Evolutionary conservation across 1,140 invertebrate genomes (phyloP), one percentile per base, ranked within the genome.

Genomic region (Ganaspis sp.): DNA sequence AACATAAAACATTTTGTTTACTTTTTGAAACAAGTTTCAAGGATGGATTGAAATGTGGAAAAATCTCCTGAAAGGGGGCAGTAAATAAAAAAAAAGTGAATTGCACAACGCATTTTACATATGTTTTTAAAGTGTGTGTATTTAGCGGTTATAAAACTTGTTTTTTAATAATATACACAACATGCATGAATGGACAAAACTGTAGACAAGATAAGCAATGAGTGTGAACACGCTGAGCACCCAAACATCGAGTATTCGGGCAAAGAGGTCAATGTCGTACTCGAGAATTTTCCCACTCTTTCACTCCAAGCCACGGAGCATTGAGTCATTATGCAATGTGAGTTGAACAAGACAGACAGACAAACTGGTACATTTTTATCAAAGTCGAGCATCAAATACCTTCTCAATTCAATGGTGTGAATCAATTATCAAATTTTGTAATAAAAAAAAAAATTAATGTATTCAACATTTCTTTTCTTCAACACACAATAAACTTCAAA

Each of bases 231-330:
- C 11, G 58, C n/a, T 26, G 58, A 64, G 23, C 26, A 26, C 58
- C 58, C 58, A 34, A 64, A 64, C 58, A 64, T 26, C 11, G 29
- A 64, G 11, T 26, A 64, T 64, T 64, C 58, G 58, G 29, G 23
- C 58, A 64, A 64, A 34, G 58, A 64, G 58, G 58, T 64, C 58
- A 64, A 64, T 64, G 58, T 64, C 58, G 58, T n/a, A 64, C 26
- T 15, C 23, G 15, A 64, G 54, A 58, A 26, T 58, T 58, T 58
- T 58, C 54, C 19, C 54, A 23, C 19, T 58, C 21, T 17, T 58
- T 58, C 21, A 29, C 21, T 58, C 26, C 4, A 64, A 23, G 21
- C 9, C 12, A 8, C 42, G 0, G 42, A 64, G 54, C 54, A 64
- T 64, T 64, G 12, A 29, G 58, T 64, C 58, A 64, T 34, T 64